Conservation (phyloP, 2,888 invertebrate genomes). For the Prosapia bicincta region DNA sequence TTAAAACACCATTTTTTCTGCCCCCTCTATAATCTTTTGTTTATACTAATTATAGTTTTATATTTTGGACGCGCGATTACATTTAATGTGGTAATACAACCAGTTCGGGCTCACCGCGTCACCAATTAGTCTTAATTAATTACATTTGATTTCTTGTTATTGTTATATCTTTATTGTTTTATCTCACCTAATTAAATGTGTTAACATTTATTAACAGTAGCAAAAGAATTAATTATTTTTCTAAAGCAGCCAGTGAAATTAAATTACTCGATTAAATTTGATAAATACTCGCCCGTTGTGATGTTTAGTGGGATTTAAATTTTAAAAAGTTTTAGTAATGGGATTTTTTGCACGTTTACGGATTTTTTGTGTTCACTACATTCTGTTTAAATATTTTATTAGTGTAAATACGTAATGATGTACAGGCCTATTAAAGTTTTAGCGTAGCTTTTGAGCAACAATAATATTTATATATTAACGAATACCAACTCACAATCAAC, state of each 20-base stretch:
- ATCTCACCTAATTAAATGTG: not conserved
- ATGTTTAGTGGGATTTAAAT: too few species aligned
- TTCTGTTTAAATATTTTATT: too few species aligned
- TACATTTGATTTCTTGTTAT: not conserved
- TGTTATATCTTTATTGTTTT: not conserved
- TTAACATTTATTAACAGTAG: not conserved
- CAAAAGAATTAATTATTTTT: not conserved
- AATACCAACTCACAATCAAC: too few species aligned
- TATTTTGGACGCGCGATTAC: not conserved
- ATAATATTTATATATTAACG: too few species aligned
- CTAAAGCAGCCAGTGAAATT: not conserved
- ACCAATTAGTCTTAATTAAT: not conserved
- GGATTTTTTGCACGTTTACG: too few species aligned
- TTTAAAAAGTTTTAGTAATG: too few species aligned
- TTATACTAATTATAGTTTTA: not conserved
- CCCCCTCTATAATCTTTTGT: not conserved
- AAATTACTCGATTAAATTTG: too few species aligned
- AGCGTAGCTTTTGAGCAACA: too few species aligned
- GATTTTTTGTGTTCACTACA: too few species aligned
- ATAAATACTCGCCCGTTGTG: too few species aligned
- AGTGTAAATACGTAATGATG: too few species aligned
- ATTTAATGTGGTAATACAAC: not conserved
- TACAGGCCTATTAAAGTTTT: too few species aligned
- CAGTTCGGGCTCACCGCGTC: not conserved
- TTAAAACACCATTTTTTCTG: not conserved